Evolutionary conservation across 2,113 vertebrate species (phyloP), one percentile per base, ranked within the genome.

Genomic region (Ophthalmotilapia sp.): DNA sequence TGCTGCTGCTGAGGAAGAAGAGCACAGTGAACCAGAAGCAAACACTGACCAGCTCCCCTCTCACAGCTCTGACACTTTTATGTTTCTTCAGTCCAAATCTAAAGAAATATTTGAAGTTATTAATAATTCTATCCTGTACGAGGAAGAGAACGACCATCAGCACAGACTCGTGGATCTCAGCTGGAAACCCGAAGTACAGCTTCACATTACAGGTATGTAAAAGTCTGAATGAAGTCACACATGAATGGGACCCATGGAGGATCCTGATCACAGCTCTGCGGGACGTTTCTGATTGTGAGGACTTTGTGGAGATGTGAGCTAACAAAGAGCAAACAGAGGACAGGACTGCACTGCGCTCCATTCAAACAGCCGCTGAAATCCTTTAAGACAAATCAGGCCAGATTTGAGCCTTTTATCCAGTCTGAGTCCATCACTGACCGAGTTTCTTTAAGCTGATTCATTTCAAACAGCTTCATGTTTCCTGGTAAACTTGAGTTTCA

Each of bases 1-100:
- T 51, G 47, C 0, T 65, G 17, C 0, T 65, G 17, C 10, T 38
- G 60, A 65, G 31, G 60, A 19, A 77, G 54, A 65, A 83, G 42
- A 60, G 1, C n/a, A 82, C 5, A 36, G 38, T 2, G 29, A 79
- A 6, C 5, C 23, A 19, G 62, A 49, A 45, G 23, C 1, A 13
- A 23, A 29, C 26, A 15, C 15, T 9, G 42, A 88, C 7, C 55
- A 13, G 38, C 42, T 79, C 40, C 73, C 2, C 23, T 47, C 40
- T 8, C 3, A 58, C 26, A 26, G 26, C 26, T 26, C 26, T 26
- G 26, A 26, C 3, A 26, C 3, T 26, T 26, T 26, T 26, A 26
- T 4, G 26, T 26, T 26, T 26, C 26, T 26, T 26, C 26, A 26
- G 26, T 26, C 26, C 26, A 26, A 26, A 26, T 26, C 26, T 0